A percentile compares a stretch with the other conserved stretches of the same genome.
Evolutionary conservation across 2,888 invertebrate species (phyloP).

Genomic region (Chymomyza amoena): DNA sequence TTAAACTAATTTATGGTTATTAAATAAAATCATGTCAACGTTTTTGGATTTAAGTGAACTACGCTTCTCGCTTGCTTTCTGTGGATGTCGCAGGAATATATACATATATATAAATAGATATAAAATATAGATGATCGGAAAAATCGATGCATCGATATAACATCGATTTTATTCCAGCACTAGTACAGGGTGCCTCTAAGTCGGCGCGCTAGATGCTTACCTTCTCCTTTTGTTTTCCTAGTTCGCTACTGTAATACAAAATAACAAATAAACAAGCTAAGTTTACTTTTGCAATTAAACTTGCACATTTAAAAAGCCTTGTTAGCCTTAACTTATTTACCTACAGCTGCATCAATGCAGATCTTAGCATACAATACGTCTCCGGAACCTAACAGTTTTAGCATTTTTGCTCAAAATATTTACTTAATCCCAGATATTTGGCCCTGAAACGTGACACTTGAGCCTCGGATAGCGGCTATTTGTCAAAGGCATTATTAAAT

Average conservation of each 20-base stretch:
- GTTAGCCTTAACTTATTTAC: constrained; percentile 28
- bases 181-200: too few relatives aligned
- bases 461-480: background rate
- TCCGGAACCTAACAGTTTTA: background rate
- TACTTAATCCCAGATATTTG: constrained; percentile 38
- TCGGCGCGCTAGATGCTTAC: too few relatives aligned
- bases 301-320: constrained; percentile 25
- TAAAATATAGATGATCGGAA: too few relatives aligned
- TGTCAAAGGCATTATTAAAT: background rate
- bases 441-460: constrained; percentile 26
- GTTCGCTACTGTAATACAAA: background rate
- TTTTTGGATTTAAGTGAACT: too few relatives aligned
- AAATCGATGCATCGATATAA: too few relatives aligned
- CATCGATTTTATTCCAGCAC: too few relatives aligned
- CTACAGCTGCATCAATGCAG: background rate
- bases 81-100: too few relatives aligned
- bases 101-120: too few relatives aligned
- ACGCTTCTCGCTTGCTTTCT: too few relatives aligned
- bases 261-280: background rate
- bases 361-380: background rate
- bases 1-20: too few relatives aligned
- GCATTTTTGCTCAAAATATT: constrained; percentile 33
- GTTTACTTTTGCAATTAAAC: background rate
- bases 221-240: too few relatives aligned
- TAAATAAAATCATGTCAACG: too few relatives aligned